phyloP scores from a whole-genome alignment of 35 echinoderm and acorn worm genomes.

The Lytechinus pictus region DNA sequence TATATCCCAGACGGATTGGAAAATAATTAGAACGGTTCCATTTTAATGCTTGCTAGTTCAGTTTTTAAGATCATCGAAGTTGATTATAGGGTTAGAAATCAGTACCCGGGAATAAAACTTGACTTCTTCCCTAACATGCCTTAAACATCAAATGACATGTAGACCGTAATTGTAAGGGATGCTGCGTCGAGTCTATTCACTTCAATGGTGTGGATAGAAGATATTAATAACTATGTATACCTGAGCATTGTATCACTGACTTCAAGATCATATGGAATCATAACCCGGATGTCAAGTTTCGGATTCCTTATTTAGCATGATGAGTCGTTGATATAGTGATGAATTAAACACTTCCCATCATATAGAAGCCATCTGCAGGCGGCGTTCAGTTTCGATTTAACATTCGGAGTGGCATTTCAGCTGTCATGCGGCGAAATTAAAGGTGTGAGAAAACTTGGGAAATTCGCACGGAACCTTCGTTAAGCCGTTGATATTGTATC shows the following conservation, averaged over 20 bases:
- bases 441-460: background rate
- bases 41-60: no score
- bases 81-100: no score
- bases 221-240: background rate
- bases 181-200: background rate
- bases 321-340: background rate
- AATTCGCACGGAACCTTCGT: background rate
- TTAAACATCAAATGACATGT: background rate
- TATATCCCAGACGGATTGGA: no score
- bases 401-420: background rate
- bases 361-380: background rate
- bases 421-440: background rate
- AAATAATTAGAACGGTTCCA: no score
- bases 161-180: background rate
- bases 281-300: background rate
- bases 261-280: background rate
- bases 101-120: no score
- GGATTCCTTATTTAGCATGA: background rate
- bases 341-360: background rate
- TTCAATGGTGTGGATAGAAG: background rate
- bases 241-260: background rate
- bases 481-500: background rate
- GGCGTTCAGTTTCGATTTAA: conserved; percentile 7
- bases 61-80: no score
- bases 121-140: no score